phyloP scores from a whole-genome alignment of 2,113 vertebrate genomes.

The Carassius gibelio region DNA sequence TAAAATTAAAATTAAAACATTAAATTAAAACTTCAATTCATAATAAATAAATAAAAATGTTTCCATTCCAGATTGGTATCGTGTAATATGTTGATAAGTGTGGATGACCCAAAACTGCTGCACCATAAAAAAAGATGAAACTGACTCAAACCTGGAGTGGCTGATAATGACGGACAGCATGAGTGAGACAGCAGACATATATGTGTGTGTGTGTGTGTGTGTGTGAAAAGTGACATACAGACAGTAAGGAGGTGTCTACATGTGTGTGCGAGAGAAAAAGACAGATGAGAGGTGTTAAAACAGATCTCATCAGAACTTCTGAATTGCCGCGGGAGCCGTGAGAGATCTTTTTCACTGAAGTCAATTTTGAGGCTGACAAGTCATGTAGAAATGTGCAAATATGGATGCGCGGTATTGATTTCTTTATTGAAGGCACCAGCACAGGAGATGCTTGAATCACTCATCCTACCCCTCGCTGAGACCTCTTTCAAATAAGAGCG shows the following conservation, averaged over 20 bases:
- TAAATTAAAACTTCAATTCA: no score
- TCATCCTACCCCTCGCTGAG: constrained; percentile 55
- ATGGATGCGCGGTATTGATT: constrained; percentile 64
- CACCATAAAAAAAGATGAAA: not conserved
- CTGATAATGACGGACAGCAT: not conserved
- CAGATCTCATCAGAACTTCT: constrained; percentile 62
- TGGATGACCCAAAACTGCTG: not conserved
- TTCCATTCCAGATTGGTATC: not conserved
- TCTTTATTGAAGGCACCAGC: constrained; percentile 63
- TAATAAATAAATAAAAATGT: no score
- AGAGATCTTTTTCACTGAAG: constrained; percentile 63
- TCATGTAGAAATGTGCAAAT: constrained; percentile 66
- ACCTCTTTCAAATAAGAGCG: constrained; percentile 54
- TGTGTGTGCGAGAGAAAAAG: constrained; percentile 35
- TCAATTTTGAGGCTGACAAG: constrained; percentile 64
- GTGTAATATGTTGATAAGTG: not conserved
- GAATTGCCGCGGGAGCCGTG: constrained; percentile 55
- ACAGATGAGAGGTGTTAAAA: constrained; percentile 55
- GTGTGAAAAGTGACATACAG: not conserved
- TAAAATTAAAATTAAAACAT: no score
- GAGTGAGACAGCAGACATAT: not conserved
- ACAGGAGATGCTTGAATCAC: constrained; percentile 55
- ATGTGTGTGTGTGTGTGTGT: not conserved
- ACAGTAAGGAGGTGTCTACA: not conserved
- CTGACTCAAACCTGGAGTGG: not conserved